Evolutionary conservation across 2,113 vertebrate genomes (phyloP).

Genomic region (Solea solea): DNA sequence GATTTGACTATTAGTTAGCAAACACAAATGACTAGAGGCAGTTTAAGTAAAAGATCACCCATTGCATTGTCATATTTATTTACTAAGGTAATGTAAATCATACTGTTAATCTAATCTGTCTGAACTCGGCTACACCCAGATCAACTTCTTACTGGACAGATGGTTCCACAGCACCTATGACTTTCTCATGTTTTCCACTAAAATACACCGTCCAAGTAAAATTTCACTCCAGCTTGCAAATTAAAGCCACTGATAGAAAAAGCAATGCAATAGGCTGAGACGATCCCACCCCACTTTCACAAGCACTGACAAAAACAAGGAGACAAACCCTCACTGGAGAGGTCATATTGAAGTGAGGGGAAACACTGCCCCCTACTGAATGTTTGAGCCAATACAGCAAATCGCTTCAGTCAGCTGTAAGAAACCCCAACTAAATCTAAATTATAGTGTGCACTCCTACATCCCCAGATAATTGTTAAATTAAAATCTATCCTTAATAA

Average conservation of each 20-base stretch:
- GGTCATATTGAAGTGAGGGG: constrained; percentile 32
- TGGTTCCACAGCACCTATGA: not conserved
- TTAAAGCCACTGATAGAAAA: constrained; percentile 21
- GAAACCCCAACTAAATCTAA: constrained; percentile 23
- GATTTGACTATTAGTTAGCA: not conserved
- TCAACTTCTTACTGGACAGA: not conserved
- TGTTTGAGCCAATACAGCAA: not conserved
- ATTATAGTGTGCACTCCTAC: constrained; percentile 8
- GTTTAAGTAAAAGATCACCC: not conserved
- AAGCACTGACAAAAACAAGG: not conserved
- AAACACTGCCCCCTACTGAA: constrained; percentile 72
- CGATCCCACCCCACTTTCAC: constrained; percentile 21
- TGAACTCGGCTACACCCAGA: constrained; percentile 15
- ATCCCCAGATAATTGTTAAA: too few species aligned
- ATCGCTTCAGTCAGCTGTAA: not conserved
- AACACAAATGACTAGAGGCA: constrained; percentile 1
- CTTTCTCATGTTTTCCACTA: constrained; percentile 4
- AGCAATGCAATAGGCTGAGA: not conserved
- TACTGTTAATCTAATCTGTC: not conserved
- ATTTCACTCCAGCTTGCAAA: not conserved
- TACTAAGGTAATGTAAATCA: constrained; percentile 6
- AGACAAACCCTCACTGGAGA: not conserved
- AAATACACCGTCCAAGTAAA: not conserved
- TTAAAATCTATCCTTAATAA: too few species aligned
- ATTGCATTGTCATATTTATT: constrained; percentile 6